phyloP scores from a whole-genome alignment of 1,140 invertebrate genomes.

The Dinoponera quadriceps region DNA sequence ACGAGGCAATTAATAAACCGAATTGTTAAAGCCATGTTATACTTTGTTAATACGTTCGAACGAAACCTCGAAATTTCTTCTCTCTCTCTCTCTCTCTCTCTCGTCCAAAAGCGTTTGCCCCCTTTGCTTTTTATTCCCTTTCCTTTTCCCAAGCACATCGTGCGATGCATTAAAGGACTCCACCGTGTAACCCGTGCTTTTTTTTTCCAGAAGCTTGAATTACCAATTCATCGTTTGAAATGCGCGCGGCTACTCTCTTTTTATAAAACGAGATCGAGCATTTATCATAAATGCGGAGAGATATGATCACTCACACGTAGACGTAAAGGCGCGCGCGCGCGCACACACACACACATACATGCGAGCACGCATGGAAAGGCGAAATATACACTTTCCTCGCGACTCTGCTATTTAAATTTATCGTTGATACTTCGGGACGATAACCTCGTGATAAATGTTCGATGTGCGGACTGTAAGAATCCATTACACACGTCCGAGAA shows the following conservation, averaged over 20 bases:
- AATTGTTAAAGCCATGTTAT: conserved; percentile 72
- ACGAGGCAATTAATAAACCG: conserved; percentile 74
- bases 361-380: not conserved
- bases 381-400: not conserved
- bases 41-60: conserved; percentile 53
- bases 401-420: not conserved
- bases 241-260: not conserved
- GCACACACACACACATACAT: too few relatives aligned
- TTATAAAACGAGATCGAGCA: not conserved
- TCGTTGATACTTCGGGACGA: not conserved
- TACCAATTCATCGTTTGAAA: not conserved
- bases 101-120: conserved; percentile 3
- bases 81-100: not conserved
- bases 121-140: not conserved
- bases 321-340: too few relatives aligned
- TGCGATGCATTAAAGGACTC: conserved; percentile 5
- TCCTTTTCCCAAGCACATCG: conserved; percentile 2
- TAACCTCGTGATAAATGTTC: not conserved
- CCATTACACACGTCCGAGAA: too few relatives aligned
- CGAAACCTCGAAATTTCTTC: conserved; percentile 36
- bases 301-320: not conserved
- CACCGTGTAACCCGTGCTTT: conserved; percentile 36
- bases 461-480: not conserved
- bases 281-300: not conserved
- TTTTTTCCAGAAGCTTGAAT: not conserved